Conservation (phyloP, 2,113 vertebrate genomes). For the Podarcis cretensis region DNA sequence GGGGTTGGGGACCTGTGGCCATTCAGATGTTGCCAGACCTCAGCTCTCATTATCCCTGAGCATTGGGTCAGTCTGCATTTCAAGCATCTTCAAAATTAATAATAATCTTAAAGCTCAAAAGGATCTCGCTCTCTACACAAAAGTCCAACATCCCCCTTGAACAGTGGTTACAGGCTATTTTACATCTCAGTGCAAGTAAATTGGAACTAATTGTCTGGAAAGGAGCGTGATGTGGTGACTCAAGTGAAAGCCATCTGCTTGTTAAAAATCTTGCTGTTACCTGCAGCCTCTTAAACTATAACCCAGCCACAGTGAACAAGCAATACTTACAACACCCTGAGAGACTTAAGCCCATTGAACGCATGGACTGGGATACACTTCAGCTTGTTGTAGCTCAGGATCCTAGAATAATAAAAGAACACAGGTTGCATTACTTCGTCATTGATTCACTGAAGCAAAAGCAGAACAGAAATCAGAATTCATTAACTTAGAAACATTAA, state of each 20-base stretch:
- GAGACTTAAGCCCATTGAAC: slow-evolving; percentile 89
- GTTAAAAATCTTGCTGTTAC: not conserved
- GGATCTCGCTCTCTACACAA: not conserved
- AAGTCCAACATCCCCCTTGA: slow-evolving; percentile 39
- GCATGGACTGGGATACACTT: slow-evolving; percentile 91
- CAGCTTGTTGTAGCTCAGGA: slow-evolving; percentile 96
- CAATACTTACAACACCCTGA: slow-evolving; percentile 92
- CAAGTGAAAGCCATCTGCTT: slow-evolving; percentile 43
- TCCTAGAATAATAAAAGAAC: slow-evolving; percentile 73
- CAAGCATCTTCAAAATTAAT: not conserved
- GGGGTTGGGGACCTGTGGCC: too few species aligned
- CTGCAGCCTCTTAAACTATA: slow-evolving; percentile 40
- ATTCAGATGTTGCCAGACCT: too few species aligned
- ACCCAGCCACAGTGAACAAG: not conserved
- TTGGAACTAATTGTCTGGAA: not conserved
- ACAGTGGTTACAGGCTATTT: not conserved
- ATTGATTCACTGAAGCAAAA: not conserved
- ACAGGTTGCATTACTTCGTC: not conserved
- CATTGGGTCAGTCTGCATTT: not conserved
- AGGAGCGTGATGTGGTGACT: not conserved
- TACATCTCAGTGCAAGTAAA: slow-evolving; percentile 43
- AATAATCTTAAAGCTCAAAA: not conserved
- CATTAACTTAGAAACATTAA: not conserved
- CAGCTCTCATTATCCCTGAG: too few species aligned
- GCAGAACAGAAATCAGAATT: not conserved